Evolutionary conservation across 2,113 vertebrate genomes (phyloP).

Genomic region (Barnardius zonarius): DNA sequence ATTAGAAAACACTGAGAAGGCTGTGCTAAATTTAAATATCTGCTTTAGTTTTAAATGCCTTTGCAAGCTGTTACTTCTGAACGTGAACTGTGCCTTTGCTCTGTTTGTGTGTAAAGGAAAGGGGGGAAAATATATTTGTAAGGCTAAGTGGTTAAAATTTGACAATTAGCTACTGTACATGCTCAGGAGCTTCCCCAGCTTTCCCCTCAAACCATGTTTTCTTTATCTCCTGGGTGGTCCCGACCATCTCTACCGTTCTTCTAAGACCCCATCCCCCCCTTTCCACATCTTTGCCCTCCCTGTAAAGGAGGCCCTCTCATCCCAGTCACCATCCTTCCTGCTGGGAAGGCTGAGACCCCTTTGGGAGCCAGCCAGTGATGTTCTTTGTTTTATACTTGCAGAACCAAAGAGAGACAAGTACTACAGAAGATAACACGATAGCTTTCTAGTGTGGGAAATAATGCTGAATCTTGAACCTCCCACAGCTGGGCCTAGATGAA

Average conservation of each 20-base stretch:
- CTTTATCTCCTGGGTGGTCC: conserved; percentile 48
- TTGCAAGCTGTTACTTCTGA: conserved; percentile 16
- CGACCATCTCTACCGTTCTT: background rate
- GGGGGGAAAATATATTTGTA: background rate
- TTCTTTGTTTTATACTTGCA: background rate
- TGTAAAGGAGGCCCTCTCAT: background rate
- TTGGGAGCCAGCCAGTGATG: background rate
- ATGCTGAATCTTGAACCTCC: background rate
- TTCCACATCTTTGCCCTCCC: background rate
- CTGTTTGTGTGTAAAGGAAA: background rate
- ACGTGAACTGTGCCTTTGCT: background rate
- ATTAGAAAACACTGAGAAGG: conserved; percentile 16
- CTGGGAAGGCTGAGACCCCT: background rate
- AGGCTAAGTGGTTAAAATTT: conserved; percentile 24
- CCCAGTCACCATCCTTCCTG: background rate
- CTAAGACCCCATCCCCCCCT: background rate
- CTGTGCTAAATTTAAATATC: conserved; percentile 48
- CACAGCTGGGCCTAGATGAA: background rate
- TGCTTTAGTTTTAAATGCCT: conserved; percentile 16
- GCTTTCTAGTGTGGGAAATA: background rate
- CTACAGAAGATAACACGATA: background rate
- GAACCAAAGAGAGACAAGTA: background rate
- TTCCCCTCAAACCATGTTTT: conserved; percentile 13
- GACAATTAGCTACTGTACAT: conserved; percentile 48
- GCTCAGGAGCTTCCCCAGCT: conserved; percentile 7